Percentiles rank a stretch among this genome's conserved stretches.
These are phyloP conservation scores for Virgularia gustaviana DNA, from an alignment of 92 coral and sea anemone genomes.

Conservation along the genomic window DNA sequence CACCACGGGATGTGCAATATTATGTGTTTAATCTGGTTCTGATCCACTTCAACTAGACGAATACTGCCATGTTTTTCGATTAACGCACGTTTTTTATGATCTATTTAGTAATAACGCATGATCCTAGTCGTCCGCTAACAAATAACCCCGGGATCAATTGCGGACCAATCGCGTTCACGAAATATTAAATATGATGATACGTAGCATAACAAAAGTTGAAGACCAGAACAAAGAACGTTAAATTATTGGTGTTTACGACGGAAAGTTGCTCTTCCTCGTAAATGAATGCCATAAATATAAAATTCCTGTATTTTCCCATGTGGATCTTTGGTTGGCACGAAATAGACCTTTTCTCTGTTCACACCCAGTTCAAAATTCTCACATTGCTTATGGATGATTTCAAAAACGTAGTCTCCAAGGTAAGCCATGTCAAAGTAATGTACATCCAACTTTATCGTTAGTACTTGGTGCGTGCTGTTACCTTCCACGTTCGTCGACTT, in stretches of 20 bases:
- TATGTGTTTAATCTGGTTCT: too few species aligned
- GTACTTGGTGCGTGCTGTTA: slow-evolving; percentile 8
- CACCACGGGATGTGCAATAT: too few species aligned
- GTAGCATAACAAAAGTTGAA: not conserved
- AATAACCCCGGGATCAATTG: too few species aligned
- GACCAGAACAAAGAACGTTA: not conserved
- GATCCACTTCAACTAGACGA: too few species aligned
- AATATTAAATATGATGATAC: not conserved
- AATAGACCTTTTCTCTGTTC: slow-evolving; percentile 62
- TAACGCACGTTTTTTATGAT: too few species aligned
- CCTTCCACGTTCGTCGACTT: not conserved
- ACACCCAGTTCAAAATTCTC: slow-evolving; percentile 49
- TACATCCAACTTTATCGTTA: slow-evolving; percentile 15
- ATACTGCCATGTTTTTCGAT: too few species aligned
- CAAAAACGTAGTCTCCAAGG: slow-evolving; percentile 55
- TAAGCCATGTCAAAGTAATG: slow-evolving; percentile 46
- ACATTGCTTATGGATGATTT: slow-evolving; percentile 57
- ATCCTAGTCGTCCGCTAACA: too few species aligned
- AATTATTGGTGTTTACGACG: slow-evolving; percentile 28
- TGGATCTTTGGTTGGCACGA: slow-evolving; percentile 40
- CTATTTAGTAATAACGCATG: too few species aligned
- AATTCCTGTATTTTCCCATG: slow-evolving; percentile 50
- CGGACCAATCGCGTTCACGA: not conserved
- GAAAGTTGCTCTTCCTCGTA: slow-evolving; percentile 63
- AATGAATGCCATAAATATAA: slow-evolving; percentile 55